These are phyloP conservation scores for Ceratina calcarata DNA, from an alignment of 1,140 invertebrate genomes.

Conservation along the genomic window DNA sequence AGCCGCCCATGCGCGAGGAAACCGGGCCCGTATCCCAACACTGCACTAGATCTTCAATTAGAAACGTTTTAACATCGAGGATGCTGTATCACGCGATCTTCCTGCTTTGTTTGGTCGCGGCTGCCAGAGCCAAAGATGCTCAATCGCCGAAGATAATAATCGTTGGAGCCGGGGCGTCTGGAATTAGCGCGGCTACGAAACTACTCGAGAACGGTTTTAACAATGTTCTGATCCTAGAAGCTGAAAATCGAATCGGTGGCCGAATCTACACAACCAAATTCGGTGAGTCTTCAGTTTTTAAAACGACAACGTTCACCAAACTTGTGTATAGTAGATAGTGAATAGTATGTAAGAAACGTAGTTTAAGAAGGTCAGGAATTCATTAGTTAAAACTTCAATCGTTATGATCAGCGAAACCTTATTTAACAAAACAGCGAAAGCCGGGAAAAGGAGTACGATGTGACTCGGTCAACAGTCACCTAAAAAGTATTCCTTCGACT, in stretches of 20 bases:
- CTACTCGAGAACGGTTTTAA: slow-evolving; percentile 80
- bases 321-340: slow-evolving; percentile 16
- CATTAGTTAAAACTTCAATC: too few species aligned
- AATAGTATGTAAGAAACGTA: too few species aligned
- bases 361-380: too few species aligned
- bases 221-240: slow-evolving; percentile 85
- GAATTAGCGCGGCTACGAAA: slow-evolving; percentile 82
- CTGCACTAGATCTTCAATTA: slow-evolving; percentile 6
- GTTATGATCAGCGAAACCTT: too few species aligned
- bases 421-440: too few species aligned
- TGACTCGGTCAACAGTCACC: too few species aligned
- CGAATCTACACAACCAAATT: slow-evolving; percentile 84
- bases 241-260: slow-evolving; percentile 86
- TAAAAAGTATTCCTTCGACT: too few species aligned
- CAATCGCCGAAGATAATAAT: slow-evolving; percentile 76
- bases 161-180: slow-evolving; percentile 82
- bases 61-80: neutral
- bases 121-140: neutral
- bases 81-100: slow-evolving; percentile 13
- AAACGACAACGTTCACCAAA: neutral
- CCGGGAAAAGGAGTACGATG: too few species aligned
- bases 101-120: neutral
- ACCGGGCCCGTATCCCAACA: too few species aligned
- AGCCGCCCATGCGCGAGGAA: too few species aligned
- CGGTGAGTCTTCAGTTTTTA: slow-evolving; percentile 64